Evolutionary conservation across 2,797 vertebrate genomes (phyloP).

Genomic region (Decapterus maruadsi): DNA sequence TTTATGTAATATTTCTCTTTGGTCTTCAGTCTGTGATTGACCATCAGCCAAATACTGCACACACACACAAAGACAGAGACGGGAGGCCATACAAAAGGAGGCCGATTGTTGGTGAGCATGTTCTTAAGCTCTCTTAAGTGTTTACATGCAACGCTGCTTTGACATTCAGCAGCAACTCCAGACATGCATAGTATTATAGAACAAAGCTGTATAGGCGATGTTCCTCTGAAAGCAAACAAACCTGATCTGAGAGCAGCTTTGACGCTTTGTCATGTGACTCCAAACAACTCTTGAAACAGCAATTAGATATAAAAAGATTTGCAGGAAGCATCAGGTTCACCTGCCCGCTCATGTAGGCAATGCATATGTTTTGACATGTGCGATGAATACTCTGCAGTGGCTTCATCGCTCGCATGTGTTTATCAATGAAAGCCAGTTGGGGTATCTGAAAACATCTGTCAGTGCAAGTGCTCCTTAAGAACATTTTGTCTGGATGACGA

Average conservation of each 20-base stretch:
- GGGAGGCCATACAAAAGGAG: constrained; percentile 27
- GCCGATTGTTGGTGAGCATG: constrained; percentile 36
- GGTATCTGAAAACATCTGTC: constrained; percentile 53
- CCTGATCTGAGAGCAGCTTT: constrained; percentile 12
- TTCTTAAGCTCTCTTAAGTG: constrained; percentile 20
- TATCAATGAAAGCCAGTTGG: constrained; percentile 35
- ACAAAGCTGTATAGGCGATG: constrained; percentile 2
- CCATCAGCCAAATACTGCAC: constrained; percentile 25
- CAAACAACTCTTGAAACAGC: constrained; percentile 17
- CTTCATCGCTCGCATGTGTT: constrained; percentile 28
- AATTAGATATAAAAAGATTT: constrained; percentile 43
- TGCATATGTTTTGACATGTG: constrained; percentile 42
- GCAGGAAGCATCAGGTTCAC: constrained; percentile 5
- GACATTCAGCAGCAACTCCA: constrained; percentile 43
- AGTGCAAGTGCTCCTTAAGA: constrained; percentile 4
- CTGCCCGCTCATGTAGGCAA: constrained; percentile 25
- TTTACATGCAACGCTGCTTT: constrained; percentile 29
- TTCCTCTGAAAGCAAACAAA: constrained; percentile 31
- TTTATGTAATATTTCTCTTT: constrained; percentile 29
- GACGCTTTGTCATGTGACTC: constrained; percentile 30
- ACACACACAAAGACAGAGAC: constrained; percentile 31
- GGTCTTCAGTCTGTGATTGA: constrained; percentile 11
- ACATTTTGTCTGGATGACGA: constrained; percentile 52
- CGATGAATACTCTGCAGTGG: constrained; percentile 28
- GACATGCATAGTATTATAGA: constrained; percentile 32